These are phyloP conservation scores for Falco berigora DNA, from an alignment of 2,797 vertebrate genomes.

Conservation along the genomic window DNA sequence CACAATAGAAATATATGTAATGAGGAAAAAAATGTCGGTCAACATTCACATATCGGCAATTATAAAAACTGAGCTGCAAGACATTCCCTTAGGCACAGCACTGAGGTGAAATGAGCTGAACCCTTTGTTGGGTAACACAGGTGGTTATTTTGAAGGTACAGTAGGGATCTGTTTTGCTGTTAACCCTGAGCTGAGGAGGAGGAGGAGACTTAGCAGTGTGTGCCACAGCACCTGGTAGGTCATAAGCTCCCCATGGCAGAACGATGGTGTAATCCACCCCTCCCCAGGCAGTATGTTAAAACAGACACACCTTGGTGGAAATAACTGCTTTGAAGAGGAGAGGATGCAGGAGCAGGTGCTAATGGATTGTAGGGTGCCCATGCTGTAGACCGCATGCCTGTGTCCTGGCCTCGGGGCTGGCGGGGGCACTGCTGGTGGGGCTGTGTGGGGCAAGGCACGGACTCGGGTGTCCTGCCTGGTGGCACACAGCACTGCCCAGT, in stretches of 20 bases:
- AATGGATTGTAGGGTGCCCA: neutral
- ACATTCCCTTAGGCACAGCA: neutral
- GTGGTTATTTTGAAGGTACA: neutral
- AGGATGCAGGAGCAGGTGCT: accelerated
- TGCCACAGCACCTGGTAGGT: no score
- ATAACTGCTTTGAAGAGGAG: neutral
- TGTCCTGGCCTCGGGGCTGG: neutral
- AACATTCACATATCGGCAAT: accelerated
- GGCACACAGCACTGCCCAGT: accelerated
- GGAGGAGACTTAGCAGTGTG: neutral
- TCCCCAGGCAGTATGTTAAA: accelerated
- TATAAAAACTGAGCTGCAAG: neutral
- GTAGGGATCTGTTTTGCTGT: neutral
- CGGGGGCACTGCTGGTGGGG: neutral
- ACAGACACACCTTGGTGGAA: neutral
- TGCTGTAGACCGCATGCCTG: accelerated
- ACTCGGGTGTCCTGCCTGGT: accelerated
- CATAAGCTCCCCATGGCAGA: neutral
- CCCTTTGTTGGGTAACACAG: neutral
- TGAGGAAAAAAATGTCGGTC: neutral
- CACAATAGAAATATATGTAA: neutral
- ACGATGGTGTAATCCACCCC: accelerated
- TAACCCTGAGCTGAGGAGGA: neutral
- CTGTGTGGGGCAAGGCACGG: accelerated
- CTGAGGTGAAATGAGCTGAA: neutral